Evolutionary conservation across 2,888 invertebrate species (phyloP), one percentile per base, ranked within the genome.

Genomic region (Tetramorium bicarinatum): DNA sequence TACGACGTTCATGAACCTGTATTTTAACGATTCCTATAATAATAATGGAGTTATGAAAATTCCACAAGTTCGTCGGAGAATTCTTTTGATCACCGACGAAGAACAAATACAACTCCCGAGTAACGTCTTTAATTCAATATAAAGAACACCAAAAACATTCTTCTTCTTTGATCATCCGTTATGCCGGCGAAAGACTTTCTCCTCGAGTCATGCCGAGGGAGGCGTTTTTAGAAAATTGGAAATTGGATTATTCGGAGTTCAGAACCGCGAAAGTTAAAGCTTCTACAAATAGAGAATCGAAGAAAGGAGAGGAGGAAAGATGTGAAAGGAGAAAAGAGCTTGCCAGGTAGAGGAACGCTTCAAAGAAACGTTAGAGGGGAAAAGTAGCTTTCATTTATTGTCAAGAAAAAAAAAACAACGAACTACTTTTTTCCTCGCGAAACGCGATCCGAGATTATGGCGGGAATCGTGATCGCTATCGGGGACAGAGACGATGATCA

Each of bases 401-500:
- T 21, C 25, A 21, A 47, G 85, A 76, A 82, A 82, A 2, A 72
- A 79, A 82, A 82, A 67, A 84, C 59, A 66, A 38, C 15, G 49
- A 15, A 18, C 4, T 25, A 29, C 21, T 80, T 47, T 59, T 59
- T 64, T 7, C 25, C 44, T 29, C 15, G 29, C 21, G 49, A 41
- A 64, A 72, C 56, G 47, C 8, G 52, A 15, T 66, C 64, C 29
- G 29, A 61, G n/a, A 71, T 77, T 72, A 67, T 72, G 59, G 72
- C 67, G 25, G 66, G 15, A 76, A 76, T 72, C 54, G 82, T 29
- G 67, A 82, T 67, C 66, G 76, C 54, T 82, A 80, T 87, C 83
- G 56, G 9, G 61, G 80, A 81, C 67, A 83, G 56, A 56, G 38
- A 85, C 79, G 85, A 74, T 56, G 75, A 85, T 80, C 62, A 85